Evolutionary conservation across 37 sponge, comb jelly and placozoan species (phyloP).

Genomic region (Halichondria panicea): DNA sequence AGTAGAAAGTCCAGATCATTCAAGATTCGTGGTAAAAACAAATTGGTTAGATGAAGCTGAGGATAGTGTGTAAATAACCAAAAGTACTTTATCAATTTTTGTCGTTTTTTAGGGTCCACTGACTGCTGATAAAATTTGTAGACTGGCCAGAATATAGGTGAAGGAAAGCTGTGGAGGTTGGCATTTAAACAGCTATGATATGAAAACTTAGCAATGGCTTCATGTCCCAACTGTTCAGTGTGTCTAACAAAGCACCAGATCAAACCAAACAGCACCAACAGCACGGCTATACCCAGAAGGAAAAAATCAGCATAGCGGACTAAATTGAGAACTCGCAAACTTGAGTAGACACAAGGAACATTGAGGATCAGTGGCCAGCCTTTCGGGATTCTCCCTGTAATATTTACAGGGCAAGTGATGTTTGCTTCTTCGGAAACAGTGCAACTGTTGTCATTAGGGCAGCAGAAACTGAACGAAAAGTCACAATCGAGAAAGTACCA

Average conservation of each 20-base stretch:
- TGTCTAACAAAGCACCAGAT: conserved; percentile 28
- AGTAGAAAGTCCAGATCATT: conserved; percentile 47
- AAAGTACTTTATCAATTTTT: too few species aligned
- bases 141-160: too few species aligned
- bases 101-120: too few species aligned
- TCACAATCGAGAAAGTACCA: conserved; percentile 11
- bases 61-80: too few species aligned
- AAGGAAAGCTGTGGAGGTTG: conserved; percentile 8
- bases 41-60: background rate
- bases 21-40: conserved; percentile 25
- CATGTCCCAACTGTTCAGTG: conserved; percentile 14
- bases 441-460: background rate
- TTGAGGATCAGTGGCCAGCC: conserved; percentile 5
- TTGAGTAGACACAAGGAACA: conserved; percentile 15
- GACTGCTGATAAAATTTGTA: too few species aligned
- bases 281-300: background rate
- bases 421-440: background rate
- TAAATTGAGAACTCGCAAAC: conserved; percentile 2
- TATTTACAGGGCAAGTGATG: too few species aligned
- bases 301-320: conserved; percentile 20
- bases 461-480: conserved; percentile 11
- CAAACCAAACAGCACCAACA: conserved; percentile 8
- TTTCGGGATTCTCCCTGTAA: too few species aligned
- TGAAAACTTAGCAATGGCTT: conserved; percentile 1
- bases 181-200: too few species aligned